Evolutionary conservation across 2,113 vertebrate genomes (phyloP).

Genomic region (Coturnix japonica): DNA sequence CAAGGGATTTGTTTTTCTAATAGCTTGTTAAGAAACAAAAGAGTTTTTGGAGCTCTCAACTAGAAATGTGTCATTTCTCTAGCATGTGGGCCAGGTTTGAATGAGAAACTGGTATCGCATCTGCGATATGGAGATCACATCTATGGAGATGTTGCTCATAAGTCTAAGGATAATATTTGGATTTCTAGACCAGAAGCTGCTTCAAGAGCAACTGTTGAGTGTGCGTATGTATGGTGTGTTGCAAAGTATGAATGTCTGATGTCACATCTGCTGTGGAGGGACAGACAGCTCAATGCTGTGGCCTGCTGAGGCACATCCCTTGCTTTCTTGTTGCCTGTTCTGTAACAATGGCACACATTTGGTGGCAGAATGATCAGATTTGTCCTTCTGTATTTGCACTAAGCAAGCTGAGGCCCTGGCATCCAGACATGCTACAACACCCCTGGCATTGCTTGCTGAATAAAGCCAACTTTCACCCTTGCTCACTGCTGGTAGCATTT

Average conservation of each 20-base stretch:
- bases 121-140: too few species aligned
- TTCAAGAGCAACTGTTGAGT: background rate
- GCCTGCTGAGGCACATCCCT: background rate
- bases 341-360: background rate
- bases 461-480: background rate
- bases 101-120: background rate
- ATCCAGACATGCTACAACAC: background rate
- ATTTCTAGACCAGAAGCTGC: background rate
- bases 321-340: background rate
- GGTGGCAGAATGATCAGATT: background rate
- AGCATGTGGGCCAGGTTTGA: background rate
- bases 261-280: fast-evolving
- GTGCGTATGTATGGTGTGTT: too few species aligned
- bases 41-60: background rate
- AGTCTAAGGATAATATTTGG: fast-evolving
- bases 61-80: background rate
- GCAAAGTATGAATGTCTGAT: background rate
- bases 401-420: background rate
- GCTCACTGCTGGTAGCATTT: background rate
- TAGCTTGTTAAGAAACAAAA: background rate
- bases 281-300: background rate
- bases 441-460: background rate
- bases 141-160: background rate
- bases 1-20: background rate
- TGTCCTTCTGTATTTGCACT: background rate